Base-by-base conservation (phyloP, 2,888 invertebrate species). In the Metacarcinus magister region DNA sequence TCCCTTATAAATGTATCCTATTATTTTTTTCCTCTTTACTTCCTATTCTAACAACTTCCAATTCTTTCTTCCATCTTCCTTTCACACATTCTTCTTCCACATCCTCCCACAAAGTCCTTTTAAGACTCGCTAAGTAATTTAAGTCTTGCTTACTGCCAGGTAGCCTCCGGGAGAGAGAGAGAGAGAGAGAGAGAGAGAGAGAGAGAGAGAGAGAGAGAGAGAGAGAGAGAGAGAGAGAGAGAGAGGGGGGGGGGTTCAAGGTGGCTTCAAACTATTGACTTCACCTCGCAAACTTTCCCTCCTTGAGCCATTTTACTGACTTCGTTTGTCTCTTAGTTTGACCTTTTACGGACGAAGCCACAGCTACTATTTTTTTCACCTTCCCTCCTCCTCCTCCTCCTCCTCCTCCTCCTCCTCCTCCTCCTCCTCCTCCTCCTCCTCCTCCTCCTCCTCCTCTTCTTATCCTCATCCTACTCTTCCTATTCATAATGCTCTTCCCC, bases 401-500 rank as follows among this genome's bases (percentile, higher is more conserved):
- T 54, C 0, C 0, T 54, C 10, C 16, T 54, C 54, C 54, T 54
- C 16, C 10, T 54, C 16, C 16, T 54, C 54, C 10, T 54, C 54
- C 10, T 54, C 54, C 1, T 54, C 54, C 54, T 54, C 54, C 0
- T 54, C 10, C 5, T 54, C 54, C 16, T 54, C 16, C 10, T 54
- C 0, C 1, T 54, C 16, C n/a, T 67, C 67, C 5, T 67, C 67
- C n/a, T 4, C 67, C 67, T 67, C 67, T n/a, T 67, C 67, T 2
- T 67, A 3, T 67, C 67, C n/a, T 67, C n/a, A 2, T 67, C 67
- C n/a, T 67, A 5, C n/a, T 67, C 67, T n/a, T 67, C 67, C 67
- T 67, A n/a, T 67, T 67, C n/a, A 67, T 67, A 67, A n/a, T 67
- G 67, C 67, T 67, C n/a, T 67, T 67, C 67, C n/a, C n/a, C 67